Base-by-base conservation (phyloP, 2,113 vertebrate genomes). In the Colaptes auratus region DNA sequence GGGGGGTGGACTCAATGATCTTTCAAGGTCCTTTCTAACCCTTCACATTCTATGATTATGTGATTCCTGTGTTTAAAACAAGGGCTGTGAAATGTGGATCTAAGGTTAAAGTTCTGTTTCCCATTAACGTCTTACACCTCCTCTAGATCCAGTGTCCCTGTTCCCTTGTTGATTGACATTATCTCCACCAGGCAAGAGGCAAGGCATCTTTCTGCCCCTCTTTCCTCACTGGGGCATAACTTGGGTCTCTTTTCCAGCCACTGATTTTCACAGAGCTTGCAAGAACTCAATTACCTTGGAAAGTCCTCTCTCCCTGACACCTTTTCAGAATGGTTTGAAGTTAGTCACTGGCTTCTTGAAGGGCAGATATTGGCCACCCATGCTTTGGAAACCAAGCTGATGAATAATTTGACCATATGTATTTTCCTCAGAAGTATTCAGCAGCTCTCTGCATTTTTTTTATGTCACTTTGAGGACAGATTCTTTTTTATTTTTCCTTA, bases 371-470 rank as follows among this genome's bases (percentile, higher is more conserved):
- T 64, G 55, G 25, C 33, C 14, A 76, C 44, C 33, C n/a, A 39
- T 69, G 39, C 82, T 72, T 65, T 82, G 52, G 53, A 81, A 86
- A 73, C 52, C 35, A 86, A 67, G 58, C n/a, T 93, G 61, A 61
- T 33, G 15, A 61, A 46, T 94, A 31, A 42, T 36, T 91, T 15
- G n/a, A 55, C 31, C 13, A 5, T 65, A n/a, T 64, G 1, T 82
- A 35, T 92, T 92, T 90, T 81, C 50, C 83, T 82, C 50, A 83
- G 59, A 86, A 87, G 75, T 90, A 64, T 9, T 80, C 21, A 52
- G 56, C 31, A 46, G 61, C 13, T 77, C 39, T 88, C 52, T 82
- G 33, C 24, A 7, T 52, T 91, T 93, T 92, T 91, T 46, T 63
- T 15, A 44, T 44, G 15, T 44, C 63, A 14, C 79, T 66, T 60